Percentiles rank a stretch among this genome's conserved stretches.
Evolutionary conservation across 1,140 invertebrate genomes (phyloP).

Genomic region (Cyclargus thomasi): DNA sequence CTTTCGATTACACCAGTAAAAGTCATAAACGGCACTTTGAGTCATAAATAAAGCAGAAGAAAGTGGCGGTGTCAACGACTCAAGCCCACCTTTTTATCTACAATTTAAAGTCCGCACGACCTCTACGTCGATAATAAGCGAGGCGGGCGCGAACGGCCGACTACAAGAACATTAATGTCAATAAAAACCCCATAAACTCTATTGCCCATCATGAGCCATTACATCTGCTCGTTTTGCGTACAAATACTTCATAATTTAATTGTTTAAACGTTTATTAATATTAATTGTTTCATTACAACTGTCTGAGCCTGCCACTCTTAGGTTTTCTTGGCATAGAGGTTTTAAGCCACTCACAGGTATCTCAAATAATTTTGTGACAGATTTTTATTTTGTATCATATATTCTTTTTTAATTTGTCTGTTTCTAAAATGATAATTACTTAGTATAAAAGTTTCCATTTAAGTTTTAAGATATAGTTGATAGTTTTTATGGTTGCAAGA

Average conservation of each 20-base stretch:
- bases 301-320: too few relatives aligned
- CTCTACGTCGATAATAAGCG: conserved; percentile 69
- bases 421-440: too few relatives aligned
- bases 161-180: conserved; percentile 71
- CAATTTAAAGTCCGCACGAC: conserved; percentile 69
- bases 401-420: too few relatives aligned
- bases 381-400: too few relatives aligned
- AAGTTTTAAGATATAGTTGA: too few relatives aligned
- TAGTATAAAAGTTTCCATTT: too few relatives aligned
- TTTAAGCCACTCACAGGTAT: too few relatives aligned
- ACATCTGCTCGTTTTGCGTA: conserved; percentile 65
- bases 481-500: too few relatives aligned
- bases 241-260: conserved; percentile 58
- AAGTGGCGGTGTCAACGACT: conserved; percentile 13
- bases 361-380: too few relatives aligned
- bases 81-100: conserved; percentile 36
- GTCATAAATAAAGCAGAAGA: conserved; percentile 4
- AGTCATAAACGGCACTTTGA: conserved; percentile 2
- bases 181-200: conserved; percentile 73
- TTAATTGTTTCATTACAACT: too few relatives aligned
- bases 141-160: conserved; percentile 64
- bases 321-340: too few relatives aligned
- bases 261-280: conserved; percentile 21
- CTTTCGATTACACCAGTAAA: not conserved
- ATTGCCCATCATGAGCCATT: conserved; percentile 70